A percentile compares a stretch with the other conserved stretches of the same genome.
These are phyloP conservation scores for Tigriopus japonicus DNA, from an alignment of 1,140 invertebrate species.

Conservation along the genomic window DNA sequence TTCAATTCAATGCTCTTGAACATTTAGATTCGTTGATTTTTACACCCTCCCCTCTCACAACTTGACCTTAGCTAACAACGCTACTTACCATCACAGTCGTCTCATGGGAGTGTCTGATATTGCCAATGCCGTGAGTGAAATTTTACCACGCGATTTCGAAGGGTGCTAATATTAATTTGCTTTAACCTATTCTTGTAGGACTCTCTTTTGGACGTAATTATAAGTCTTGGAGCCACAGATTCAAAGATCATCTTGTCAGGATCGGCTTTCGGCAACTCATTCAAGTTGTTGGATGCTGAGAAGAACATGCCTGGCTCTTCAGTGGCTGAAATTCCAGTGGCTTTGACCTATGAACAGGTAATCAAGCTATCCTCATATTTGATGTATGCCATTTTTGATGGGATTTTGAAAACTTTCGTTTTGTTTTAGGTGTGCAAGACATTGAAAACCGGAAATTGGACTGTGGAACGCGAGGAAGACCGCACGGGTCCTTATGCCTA, in stretches of 20 bases:
- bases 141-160: background rate
- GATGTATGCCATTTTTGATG: background rate
- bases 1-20: background rate
- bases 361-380: background rate
- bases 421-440: slow-evolving; percentile 35
- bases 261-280: slow-evolving; percentile 42
- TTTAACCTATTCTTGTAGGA: slow-evolving; percentile 35
- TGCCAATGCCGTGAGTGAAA: slow-evolving; percentile 43
- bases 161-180: background rate
- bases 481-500: slow-evolving; percentile 55
- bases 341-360: slow-evolving; percentile 38
- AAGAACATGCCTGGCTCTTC: slow-evolving; percentile 46
- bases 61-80: slow-evolving; percentile 36
- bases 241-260: slow-evolving; percentile 46
- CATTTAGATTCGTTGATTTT: slow-evolving; percentile 32
- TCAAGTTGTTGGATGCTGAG: slow-evolving; percentile 39
- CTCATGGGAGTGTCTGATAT: slow-evolving; percentile 55
- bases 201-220: slow-evolving; percentile 49
- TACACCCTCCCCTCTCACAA: slow-evolving; percentile 49
- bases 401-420: slow-evolving; percentile 8
- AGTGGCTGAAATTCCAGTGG: slow-evolving; percentile 32
- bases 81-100: slow-evolving; percentile 50
- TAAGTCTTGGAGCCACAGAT: slow-evolving; percentile 44
- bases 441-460: slow-evolving; percentile 43
- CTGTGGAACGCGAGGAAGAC: slow-evolving; percentile 53